Evolutionary conservation across 2,113 vertebrate species (phyloP).

Genomic region (Archilochus colubris): DNA sequence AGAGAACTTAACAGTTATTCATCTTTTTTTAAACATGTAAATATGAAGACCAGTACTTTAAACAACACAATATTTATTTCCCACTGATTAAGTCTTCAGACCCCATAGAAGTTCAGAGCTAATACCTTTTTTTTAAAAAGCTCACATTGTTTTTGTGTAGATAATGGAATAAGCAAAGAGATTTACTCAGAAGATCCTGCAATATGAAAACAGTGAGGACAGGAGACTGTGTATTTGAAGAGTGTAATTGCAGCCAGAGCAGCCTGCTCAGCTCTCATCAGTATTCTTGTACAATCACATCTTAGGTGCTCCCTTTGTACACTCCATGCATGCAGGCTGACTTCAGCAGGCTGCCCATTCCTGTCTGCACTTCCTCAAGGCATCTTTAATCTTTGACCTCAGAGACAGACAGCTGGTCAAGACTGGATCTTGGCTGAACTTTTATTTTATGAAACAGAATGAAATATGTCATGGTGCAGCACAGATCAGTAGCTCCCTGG

Average conservation of each 20-base stretch:
- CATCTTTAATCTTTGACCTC: slow-evolving; percentile 45
- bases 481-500: not conserved
- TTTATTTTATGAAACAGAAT: not conserved
- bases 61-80: not conserved
- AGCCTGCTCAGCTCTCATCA: not conserved
- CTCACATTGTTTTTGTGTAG: not conserved
- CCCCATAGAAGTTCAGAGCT: not conserved
- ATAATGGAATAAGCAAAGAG: not conserved
- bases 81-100: not conserved
- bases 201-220: not conserved
- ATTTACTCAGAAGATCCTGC: not conserved
- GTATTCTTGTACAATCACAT: not conserved
- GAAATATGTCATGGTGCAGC: not conserved
- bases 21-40: not conserved
- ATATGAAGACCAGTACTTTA: not conserved
- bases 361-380: not conserved
- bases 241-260: not conserved
- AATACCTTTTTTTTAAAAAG: not conserved
- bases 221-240: not conserved
- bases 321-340: not conserved
- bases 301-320: not conserved
- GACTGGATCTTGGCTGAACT: not conserved
- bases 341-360: not conserved
- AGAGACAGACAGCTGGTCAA: not conserved
- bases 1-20: not conserved